phyloP scores from a whole-genome alignment of 2,888 invertebrate genomes.

The Frankliniella fusca region DNA sequence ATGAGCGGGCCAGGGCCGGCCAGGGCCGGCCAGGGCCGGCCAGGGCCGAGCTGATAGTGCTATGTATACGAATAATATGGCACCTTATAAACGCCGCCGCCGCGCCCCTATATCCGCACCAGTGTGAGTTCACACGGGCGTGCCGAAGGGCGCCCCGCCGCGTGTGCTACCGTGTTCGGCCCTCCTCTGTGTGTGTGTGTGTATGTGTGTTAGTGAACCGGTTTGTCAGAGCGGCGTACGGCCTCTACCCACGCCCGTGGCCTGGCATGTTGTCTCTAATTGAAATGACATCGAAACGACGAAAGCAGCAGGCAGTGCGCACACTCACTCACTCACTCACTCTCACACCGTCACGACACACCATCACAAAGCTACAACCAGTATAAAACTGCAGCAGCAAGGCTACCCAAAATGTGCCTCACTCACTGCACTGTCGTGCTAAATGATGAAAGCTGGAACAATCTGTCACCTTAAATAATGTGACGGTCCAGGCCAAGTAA shows the following conservation, averaged over 20 bases:
- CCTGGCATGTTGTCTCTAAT: constrained; percentile 4
- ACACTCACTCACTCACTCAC: too few relatives aligned
- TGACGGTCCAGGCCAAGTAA: too few relatives aligned
- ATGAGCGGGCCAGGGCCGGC: too few relatives aligned
- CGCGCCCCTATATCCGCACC: not conserved
- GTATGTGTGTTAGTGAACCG: not conserved
- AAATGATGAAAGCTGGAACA: too few relatives aligned
- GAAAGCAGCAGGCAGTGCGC: not conserved
- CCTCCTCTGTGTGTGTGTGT: not conserved
- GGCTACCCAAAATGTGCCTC: too few relatives aligned
- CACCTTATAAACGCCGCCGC: not conserved
- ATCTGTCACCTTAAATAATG: too few relatives aligned
- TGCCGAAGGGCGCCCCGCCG: not conserved
- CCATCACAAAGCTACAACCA: too few relatives aligned
- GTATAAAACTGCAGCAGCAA: too few relatives aligned
- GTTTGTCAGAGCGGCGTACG: not conserved
- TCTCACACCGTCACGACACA: too few relatives aligned
- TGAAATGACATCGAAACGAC: constrained; percentile 21
- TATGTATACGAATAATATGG: not conserved
- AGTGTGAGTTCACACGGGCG: not conserved
- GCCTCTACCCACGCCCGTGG: not conserved
- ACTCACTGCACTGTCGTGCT: too few relatives aligned
- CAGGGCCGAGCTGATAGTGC: not conserved
- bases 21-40: too few relatives aligned
- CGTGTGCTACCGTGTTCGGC: not conserved